Conservation (phyloP, 2,113 vertebrate species). For the Marcusenius ussheri region DNA sequence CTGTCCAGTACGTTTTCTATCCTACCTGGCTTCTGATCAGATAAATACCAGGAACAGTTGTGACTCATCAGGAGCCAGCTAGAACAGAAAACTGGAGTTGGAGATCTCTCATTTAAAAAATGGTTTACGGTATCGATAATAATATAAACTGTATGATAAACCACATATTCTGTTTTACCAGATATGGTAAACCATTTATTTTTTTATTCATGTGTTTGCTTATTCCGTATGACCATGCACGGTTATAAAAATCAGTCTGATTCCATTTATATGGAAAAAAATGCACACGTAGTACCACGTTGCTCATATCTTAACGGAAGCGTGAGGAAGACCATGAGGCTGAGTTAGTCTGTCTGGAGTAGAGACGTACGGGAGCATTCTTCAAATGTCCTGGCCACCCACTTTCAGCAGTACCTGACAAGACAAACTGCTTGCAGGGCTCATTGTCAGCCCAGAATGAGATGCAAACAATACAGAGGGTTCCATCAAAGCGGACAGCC, state of each 20-base stretch:
- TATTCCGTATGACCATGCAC: not conserved
- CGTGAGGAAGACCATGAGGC: not conserved
- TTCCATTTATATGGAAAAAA: not conserved
- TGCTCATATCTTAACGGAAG: not conserved
- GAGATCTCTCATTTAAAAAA: not conserved
- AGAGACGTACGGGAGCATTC: not conserved
- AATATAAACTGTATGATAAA: not conserved
- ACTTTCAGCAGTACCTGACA: conserved; percentile 24
- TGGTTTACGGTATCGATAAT: not conserved
- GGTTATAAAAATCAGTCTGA: not conserved
- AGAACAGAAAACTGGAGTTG: too few relatives aligned
- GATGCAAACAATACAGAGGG: conserved; percentile 23
- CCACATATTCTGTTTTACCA: not conserved
- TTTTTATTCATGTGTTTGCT: not conserved
- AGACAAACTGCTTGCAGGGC: conserved; percentile 17
- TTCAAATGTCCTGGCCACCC: not conserved
- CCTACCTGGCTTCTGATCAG: too few relatives aligned
- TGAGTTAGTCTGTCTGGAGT: not conserved
- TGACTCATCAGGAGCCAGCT: too few relatives aligned
- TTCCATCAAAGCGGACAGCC: conserved; percentile 16
- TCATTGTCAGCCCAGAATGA: conserved; percentile 27
- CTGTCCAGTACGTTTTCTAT: too few relatives aligned
- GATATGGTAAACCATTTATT: not conserved
- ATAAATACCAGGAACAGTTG: too few relatives aligned
- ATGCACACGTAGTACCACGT: not conserved